These are phyloP conservation scores for Amaurobius ferox DNA, from an alignment of 2,888 invertebrate genomes.

Conservation along the genomic window DNA sequence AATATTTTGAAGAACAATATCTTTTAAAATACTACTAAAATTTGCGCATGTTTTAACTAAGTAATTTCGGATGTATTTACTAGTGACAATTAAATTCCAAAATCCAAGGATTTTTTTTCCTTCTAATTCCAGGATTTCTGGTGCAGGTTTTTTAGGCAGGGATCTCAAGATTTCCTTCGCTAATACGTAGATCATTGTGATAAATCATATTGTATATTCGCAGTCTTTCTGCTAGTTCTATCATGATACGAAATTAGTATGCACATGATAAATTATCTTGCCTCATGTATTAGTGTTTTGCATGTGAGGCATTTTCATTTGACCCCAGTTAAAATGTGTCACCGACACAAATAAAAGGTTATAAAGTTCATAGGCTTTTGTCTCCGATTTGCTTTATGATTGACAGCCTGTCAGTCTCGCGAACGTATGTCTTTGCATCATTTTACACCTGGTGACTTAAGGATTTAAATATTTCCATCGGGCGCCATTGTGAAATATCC, in stretches of 20 bases:
- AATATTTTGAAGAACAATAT: no score
- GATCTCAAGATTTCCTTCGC: no score
- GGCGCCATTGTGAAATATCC: neutral
- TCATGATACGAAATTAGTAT: neutral
- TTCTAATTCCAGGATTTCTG: no score
- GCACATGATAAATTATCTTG: constrained; percentile 1
- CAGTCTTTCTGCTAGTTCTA: no score
- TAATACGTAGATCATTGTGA: no score
- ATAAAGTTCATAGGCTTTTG: constrained; percentile 9
- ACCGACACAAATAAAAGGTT: neutral
- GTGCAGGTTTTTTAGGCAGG: no score
- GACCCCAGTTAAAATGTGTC: constrained; percentile 3
- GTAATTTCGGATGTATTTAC: no score
- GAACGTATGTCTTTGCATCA: neutral
- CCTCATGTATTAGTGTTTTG: neutral
- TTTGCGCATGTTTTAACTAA: no score
- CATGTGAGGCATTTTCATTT: neutral
- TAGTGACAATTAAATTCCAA: no score
- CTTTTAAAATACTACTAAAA: no score
- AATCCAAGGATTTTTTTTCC: no score
- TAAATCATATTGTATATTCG: no score
- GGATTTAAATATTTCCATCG: neutral
- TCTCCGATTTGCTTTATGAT: neutral
- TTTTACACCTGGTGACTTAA: constrained; percentile 1
- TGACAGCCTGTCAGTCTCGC: neutral